A percentile compares a stretch with the other conserved stretches of the same genome.
Conservation (phyloP, 2,888 invertebrate species). For the Orgyia antiqua region DNA sequence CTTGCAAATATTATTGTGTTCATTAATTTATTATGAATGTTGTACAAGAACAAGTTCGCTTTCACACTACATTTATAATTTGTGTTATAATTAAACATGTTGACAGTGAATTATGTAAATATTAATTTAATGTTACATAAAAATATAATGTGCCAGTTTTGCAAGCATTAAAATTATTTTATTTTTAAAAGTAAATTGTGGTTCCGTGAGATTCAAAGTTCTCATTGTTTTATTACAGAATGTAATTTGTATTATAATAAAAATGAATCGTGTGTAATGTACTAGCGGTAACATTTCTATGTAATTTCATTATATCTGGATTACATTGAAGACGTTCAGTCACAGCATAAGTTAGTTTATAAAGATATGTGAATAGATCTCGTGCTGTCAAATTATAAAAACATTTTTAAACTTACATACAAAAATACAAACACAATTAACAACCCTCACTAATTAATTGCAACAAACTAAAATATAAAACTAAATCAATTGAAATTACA, state of each 20-base stretch:
- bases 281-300: slow-evolving; percentile 44
- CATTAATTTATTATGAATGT: slow-evolving; percentile 36
- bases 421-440: slow-evolving; percentile 72
- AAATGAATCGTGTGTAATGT: slow-evolving; percentile 29
- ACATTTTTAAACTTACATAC: slow-evolving; percentile 34
- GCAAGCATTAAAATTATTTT: slow-evolving; percentile 50
- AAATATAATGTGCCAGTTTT: slow-evolving; percentile 47
- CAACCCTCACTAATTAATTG: slow-evolving; percentile 64
- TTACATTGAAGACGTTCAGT: slow-evolving; percentile 38
- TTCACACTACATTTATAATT: slow-evolving; percentile 21
- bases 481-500: slow-evolving; percentile 59
- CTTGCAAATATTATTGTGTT: slow-evolving; percentile 50
- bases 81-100: slow-evolving; percentile 38
- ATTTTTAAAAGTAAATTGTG: slow-evolving; percentile 43
- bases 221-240: slow-evolving; percentile 35
- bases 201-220: slow-evolving; percentile 40
- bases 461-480: slow-evolving; percentile 63
- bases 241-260: slow-evolving; percentile 26
- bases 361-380: slow-evolving; percentile 52
- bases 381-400: slow-evolving; percentile 28
- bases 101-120: slow-evolving; percentile 37
- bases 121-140: slow-evolving; percentile 40
- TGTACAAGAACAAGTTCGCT: slow-evolving; percentile 22
- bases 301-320: slow-evolving; percentile 24
- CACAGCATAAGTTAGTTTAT: slow-evolving; percentile 40